Percentiles rank a stretch among this genome's conserved stretches.
phyloP scores from a whole-genome alignment of 2,797 vertebrate genomes.

The Decapterus maruadsi region DNA sequence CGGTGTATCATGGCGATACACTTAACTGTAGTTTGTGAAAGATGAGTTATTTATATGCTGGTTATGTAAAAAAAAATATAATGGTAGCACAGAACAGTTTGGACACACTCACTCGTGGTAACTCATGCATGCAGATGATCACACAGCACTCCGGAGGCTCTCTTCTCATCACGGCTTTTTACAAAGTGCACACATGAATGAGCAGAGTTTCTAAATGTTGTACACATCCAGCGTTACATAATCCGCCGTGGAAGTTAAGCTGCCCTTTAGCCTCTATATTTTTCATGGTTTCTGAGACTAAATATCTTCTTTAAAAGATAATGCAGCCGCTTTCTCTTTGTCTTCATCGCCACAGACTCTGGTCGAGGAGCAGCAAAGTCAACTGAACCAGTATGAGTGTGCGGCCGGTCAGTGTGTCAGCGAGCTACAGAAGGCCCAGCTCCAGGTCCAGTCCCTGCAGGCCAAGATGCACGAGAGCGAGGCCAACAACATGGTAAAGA shows the following conservation, averaged over 20 bases:
- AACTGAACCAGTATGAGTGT: slow-evolving; percentile 84
- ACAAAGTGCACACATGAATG: slow-evolving; percentile 37
- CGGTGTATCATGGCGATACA: background rate
- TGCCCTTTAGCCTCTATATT: slow-evolving; percentile 10
- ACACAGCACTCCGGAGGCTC: slow-evolving; percentile 21
- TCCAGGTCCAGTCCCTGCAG: slow-evolving; percentile 88
- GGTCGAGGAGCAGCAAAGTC: slow-evolving; percentile 87
- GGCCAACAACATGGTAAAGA: slow-evolving; percentile 90
- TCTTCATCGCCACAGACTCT: slow-evolving; percentile 80
- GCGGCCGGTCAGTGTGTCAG: slow-evolving; percentile 83
- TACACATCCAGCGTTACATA: slow-evolving; percentile 23
- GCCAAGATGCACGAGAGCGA: slow-evolving; percentile 90
- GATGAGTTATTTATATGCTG: slow-evolving; percentile 3
- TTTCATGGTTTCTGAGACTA: slow-evolving; percentile 34
- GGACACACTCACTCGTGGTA: slow-evolving; percentile 12
- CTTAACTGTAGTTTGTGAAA: slow-evolving; percentile 6
- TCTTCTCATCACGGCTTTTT: slow-evolving; percentile 31
- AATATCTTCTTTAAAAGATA: slow-evolving; percentile 9
- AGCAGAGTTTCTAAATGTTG: slow-evolving; percentile 33
- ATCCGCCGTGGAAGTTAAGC: slow-evolving; percentile 12
- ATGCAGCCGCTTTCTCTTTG: background rate
- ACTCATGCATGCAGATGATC: slow-evolving; percentile 49
- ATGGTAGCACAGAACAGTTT: slow-evolving; percentile 28
- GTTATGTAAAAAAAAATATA: slow-evolving; percentile 57
- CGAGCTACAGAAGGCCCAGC: slow-evolving; percentile 87